Evolutionary conservation across 2,888 invertebrate genomes (phyloP).

Genomic region (Buathra laborator): DNA sequence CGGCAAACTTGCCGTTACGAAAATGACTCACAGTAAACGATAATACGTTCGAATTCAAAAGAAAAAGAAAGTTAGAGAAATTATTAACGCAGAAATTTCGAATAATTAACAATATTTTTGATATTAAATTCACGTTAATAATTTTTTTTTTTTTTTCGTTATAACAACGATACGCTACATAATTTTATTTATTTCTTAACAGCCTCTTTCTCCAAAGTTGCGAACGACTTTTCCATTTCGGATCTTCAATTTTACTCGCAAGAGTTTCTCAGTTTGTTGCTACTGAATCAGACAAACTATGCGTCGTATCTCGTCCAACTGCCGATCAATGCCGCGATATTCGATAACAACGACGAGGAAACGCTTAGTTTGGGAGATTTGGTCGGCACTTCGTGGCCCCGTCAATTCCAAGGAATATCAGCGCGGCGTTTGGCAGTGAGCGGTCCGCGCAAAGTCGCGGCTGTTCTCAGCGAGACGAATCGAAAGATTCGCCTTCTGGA

Average conservation of each 20-base stretch:
- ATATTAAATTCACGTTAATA: not conserved
- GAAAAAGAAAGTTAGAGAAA: not conserved
- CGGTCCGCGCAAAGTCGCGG: slow-evolving; percentile 93
- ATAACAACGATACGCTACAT: not conserved
- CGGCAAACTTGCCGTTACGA: not conserved
- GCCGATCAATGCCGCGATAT: slow-evolving; percentile 74
- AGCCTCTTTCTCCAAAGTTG: slow-evolving; percentile 74
- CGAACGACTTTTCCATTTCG: slow-evolving; percentile 84
- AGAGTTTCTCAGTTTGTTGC: slow-evolving; percentile 90
- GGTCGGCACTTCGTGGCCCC: slow-evolving; percentile 78
- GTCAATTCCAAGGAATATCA: slow-evolving; percentile 80
- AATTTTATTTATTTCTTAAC: slow-evolving; percentile 48
- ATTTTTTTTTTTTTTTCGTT: not conserved
- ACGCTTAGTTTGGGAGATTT: slow-evolving; percentile 77
- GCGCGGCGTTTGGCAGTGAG: slow-evolving; percentile 92
- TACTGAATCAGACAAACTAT: slow-evolving; percentile 79
- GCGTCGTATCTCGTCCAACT: slow-evolving; percentile 80
- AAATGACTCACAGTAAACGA: no score
- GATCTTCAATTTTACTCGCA: slow-evolving; percentile 93
- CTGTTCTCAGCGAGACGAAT: slow-evolving; percentile 92
- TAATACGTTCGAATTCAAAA: no score
- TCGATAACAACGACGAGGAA: slow-evolving; percentile 70
- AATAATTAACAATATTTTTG: not conserved
- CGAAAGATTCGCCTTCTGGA: slow-evolving; percentile 95
- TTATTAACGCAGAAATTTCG: not conserved